Percentiles rank a stretch among this genome's conserved stretches.
phyloP scores from a whole-genome alignment of 2,888 invertebrate species.

The Drosophila helvetica region DNA sequence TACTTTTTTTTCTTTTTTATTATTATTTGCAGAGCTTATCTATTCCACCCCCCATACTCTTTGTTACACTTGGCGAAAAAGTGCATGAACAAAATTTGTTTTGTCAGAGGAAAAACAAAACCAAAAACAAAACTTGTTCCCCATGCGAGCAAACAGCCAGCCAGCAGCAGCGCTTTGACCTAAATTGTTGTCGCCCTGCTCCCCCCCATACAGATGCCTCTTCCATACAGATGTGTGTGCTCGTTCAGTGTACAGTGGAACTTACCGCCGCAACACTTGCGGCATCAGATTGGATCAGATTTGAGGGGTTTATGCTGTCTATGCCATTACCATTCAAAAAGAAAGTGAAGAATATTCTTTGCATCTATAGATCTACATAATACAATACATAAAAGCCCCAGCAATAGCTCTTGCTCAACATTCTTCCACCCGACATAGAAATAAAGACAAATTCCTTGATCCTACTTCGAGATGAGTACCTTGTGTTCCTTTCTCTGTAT shows the following conservation, averaged over 20 bases:
- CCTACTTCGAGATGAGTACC: background rate
- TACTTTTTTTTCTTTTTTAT: conserved; percentile 20
- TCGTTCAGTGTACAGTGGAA: background rate
- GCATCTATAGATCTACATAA: too few relatives aligned
- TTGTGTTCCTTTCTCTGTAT: background rate
- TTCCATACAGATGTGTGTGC: background rate
- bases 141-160: conserved; percentile 10
- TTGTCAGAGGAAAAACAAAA: conserved; percentile 31
- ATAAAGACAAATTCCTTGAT: too few relatives aligned
- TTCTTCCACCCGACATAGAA: too few relatives aligned
- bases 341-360: too few relatives aligned
- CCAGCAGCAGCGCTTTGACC: conserved; percentile 51
- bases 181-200: conserved; percentile 46
- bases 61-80: conserved; percentile 1
- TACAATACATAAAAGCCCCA: too few relatives aligned
- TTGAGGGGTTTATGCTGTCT: too few relatives aligned
- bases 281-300: background rate
- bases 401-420: too few relatives aligned
- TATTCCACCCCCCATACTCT: conserved; percentile 15
- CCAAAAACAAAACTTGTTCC: conserved; percentile 41
- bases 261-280: background rate
- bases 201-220: background rate
- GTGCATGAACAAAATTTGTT: conserved; percentile 25
- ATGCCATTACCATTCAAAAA: too few relatives aligned
- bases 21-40: conserved; percentile 53